A percentile compares a stretch with the other conserved stretches of the same genome.
Conservation (phyloP, 1,140 invertebrate species). For the Drosophila sturtevanti region DNA sequence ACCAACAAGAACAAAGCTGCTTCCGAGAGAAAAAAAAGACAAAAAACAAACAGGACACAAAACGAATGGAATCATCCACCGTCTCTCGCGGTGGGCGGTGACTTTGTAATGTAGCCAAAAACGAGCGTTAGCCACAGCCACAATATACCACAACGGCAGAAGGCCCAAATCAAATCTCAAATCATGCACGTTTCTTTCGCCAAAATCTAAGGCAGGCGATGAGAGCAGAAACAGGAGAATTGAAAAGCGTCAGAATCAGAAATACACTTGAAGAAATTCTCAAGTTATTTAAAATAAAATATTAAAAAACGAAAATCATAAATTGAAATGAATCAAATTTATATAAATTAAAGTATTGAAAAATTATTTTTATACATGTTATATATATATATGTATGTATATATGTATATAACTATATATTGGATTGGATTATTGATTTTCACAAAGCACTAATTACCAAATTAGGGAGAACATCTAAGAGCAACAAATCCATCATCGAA, state of each 20-base stretch:
- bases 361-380: no score
- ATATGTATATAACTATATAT: no score
- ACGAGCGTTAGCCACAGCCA: constrained; percentile 32
- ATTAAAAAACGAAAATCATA: no score
- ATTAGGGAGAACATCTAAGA: no score
- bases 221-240: constrained; percentile 6
- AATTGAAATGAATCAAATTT: no score
- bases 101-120: constrained; percentile 68
- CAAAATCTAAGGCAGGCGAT: constrained; percentile 22
- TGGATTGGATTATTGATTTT: no score
- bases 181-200: constrained; percentile 65
- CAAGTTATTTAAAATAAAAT: neutral
- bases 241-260: constrained; percentile 41
- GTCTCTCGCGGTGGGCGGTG: constrained; percentile 32
- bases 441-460: no score
- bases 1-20: constrained; percentile 10
- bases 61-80: constrained; percentile 29
- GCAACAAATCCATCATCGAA: no score
- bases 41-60: constrained; percentile 12
- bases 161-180: constrained; percentile 76
- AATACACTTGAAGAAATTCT: constrained; percentile 24
- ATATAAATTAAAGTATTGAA: no score
- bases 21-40: constrained; percentile 40
- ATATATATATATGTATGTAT: no score
- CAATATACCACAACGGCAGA: neutral